These are phyloP conservation scores for Apostichopus californicus DNA, from an alignment of 35 echinoderm and acorn worm genomes.

Conservation along the genomic window DNA sequence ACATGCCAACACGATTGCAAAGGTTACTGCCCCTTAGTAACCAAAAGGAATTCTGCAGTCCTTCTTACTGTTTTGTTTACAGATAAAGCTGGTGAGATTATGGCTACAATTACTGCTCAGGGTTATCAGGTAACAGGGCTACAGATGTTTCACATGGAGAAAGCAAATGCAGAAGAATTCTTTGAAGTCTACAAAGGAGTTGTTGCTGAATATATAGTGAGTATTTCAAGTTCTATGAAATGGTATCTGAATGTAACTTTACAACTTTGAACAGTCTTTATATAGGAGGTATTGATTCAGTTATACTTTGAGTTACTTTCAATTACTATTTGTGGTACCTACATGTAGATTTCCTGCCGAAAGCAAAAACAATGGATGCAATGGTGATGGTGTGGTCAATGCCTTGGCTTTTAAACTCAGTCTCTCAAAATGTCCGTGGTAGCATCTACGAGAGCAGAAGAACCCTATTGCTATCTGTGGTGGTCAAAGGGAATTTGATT, in stretches of 20 bases:
- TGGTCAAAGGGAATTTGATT: too few relatives aligned
- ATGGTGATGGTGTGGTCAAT: too few relatives aligned
- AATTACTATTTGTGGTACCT: too few relatives aligned
- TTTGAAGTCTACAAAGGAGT: conserved; percentile 97
- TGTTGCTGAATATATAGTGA: conserved; percentile 81
- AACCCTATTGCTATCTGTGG: too few relatives aligned
- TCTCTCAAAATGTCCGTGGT: neutral
- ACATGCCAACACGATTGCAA: too few relatives aligned
- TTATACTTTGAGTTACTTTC: too few relatives aligned
- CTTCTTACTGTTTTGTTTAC: neutral
- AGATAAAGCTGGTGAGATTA: conserved; percentile 94
- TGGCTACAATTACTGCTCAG: conserved; percentile 71
- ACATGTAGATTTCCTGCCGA: neutral
- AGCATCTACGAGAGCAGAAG: too few relatives aligned
- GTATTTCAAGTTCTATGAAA: neutral
- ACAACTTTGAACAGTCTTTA: neutral
- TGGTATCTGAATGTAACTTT: neutral
- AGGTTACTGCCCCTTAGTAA: too few relatives aligned
- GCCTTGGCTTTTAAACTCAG: neutral
- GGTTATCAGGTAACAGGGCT: conserved; percentile 81
- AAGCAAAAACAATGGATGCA: neutral
- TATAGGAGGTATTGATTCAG: too few relatives aligned
- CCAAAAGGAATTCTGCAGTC: too few relatives aligned
- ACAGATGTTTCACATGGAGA: conserved; percentile 96
- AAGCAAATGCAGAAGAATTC: conserved; percentile 91